phyloP scores from a whole-genome alignment of 2,888 invertebrate genomes.

The Aspidiotus destructor region DNA sequence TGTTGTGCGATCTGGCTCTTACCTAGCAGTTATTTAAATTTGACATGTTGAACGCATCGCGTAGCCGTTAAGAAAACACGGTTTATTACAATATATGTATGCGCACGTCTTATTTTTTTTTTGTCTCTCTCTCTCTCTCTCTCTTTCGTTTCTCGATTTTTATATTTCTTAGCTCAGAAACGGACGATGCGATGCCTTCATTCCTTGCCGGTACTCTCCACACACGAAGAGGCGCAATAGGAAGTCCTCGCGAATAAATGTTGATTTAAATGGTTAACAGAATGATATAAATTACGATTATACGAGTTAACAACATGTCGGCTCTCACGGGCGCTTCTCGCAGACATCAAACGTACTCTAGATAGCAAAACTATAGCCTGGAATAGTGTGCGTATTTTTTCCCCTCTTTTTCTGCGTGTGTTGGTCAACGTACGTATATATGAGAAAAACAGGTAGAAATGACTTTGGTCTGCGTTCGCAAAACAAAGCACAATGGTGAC shows the following conservation, averaged over 20 bases:
- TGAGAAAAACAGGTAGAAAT: slow-evolving; percentile 27
- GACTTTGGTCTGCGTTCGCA: slow-evolving; percentile 26
- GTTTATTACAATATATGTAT: no score
- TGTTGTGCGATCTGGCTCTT: no score
- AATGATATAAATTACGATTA: slow-evolving; percentile 4
- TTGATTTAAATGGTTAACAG: slow-evolving; percentile 2
- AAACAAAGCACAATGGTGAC: slow-evolving; percentile 32
- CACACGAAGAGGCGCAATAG: slow-evolving; percentile 1
- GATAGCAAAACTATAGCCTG: slow-evolving; percentile 1
- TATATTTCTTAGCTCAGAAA: no score
- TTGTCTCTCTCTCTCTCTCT: no score
- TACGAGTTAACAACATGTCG: slow-evolving; percentile 14
- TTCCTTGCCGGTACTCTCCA: background rate
- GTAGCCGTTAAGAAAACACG: no score
- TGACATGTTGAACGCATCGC: no score
- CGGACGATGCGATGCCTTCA: no score
- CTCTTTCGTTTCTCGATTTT: no score
- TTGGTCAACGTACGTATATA: slow-evolving; percentile 13
- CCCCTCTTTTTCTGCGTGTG: slow-evolving; percentile 6
- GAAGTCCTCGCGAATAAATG: background rate
- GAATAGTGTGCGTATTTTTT: slow-evolving; percentile 9
- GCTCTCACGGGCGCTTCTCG: slow-evolving; percentile 30
- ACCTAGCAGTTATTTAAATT: no score
- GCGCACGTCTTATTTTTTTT: no score
- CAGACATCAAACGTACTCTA: slow-evolving; percentile 25